phyloP scores from a whole-genome alignment of 2,797 vertebrate genomes.

The Scolopax bukidnonensis region DNA sequence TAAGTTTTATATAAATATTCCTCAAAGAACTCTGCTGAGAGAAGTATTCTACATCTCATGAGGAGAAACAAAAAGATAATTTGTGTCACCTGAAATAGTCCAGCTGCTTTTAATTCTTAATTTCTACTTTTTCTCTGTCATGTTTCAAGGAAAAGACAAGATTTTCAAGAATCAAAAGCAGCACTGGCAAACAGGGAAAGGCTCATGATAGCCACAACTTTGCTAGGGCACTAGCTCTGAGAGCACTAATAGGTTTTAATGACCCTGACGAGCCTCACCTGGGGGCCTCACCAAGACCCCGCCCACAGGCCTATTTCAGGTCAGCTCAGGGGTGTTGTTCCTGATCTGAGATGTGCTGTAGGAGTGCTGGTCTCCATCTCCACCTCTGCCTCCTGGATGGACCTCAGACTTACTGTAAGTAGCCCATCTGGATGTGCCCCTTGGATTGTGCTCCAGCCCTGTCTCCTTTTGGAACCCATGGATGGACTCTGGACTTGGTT shows the following conservation, averaged over 20 bases:
- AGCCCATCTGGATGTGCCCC: neutral
- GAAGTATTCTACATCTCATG: neutral
- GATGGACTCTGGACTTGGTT: neutral
- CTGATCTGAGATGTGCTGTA: neutral
- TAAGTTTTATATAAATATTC: slow-evolving; percentile 9
- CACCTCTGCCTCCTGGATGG: neutral
- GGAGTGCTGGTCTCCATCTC: neutral
- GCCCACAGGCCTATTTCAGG: neutral
- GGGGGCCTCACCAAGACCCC: accelerated
- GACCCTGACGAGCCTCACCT: neutral
- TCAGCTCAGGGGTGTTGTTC: neutral
- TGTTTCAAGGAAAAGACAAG: neutral
- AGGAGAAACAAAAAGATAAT: neutral
- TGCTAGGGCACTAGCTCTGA: neutral
- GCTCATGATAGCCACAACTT: neutral
- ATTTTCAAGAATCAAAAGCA: neutral
- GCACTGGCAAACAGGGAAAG: neutral
- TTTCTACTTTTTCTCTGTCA: neutral
- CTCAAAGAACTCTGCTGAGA: neutral
- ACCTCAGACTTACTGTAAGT: neutral
- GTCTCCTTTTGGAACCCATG: neutral
- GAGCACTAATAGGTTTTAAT: neutral
- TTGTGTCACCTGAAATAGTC: neutral
- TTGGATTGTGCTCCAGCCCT: neutral
- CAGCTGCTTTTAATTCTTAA: neutral